Base-by-base conservation (phyloP, 2,797 vertebrate species). In the Moxostoma hubbsi region DNA sequence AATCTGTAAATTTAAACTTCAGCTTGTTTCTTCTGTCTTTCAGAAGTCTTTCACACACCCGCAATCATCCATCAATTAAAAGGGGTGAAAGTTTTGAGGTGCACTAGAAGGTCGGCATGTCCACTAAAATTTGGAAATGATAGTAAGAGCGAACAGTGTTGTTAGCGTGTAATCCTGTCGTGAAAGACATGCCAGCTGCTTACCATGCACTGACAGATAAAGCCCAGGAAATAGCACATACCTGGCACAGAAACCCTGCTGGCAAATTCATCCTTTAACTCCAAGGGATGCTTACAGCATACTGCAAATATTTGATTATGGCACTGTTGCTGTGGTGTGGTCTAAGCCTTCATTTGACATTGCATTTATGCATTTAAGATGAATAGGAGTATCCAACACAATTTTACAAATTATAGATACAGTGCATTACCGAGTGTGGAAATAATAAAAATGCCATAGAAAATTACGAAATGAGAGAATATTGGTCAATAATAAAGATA, bases 161-260 rank as follows among this genome's bases (percentile, higher is more conserved):
- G 47, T 65, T 66, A 71, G 72, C 54, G 46, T 87, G 85, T 88
- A 91, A 92, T 92, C 89, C 89, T 80, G 1, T 65, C 72, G 82
- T 86, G 85, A 87, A 75, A 85, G 82, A 85, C 89, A 87, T 85
- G 85, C 88, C 88, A 89, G 89, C 87, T 90, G 89, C 89, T 87
- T 69, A 77, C 85, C 89, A 43, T 13, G 68, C 59, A 7, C 43
- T 63, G 75, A 82, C 81, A 89, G 90, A 92, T 92, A 91, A 89
- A 86, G 67, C 82, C 12, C 18, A 69, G 66, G 18, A 70, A 74
- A 86, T 77, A 78, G 83, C 84, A 85, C 85, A 85, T 83, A 58
- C 76, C 80, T 75, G 77, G 84, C 81, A 81, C 71, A 75, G 71
- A 43, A 72, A 74, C 65, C 67, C 57, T 53, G 58, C 73, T 73